Base-by-base conservation (phyloP, 2,797 vertebrate species). In the Fratercula arctica region DNA sequence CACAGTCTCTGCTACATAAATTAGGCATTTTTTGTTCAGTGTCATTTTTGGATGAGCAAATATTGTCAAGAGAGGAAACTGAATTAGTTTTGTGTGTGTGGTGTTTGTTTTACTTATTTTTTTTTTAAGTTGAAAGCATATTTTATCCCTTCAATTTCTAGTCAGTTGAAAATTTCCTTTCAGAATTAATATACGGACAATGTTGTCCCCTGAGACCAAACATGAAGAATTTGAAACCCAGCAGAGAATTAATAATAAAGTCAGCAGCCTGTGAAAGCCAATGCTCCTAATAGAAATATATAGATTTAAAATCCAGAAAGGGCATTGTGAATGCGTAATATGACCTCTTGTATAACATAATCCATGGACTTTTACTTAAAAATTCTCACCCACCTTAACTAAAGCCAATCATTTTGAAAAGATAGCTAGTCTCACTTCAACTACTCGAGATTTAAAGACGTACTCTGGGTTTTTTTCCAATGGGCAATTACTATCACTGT, bases 291-390 rank as follows among this genome's bases (percentile, higher is more conserved):
- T 9, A 90, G 68, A 92, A 95, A 85, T 75, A 8, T 87, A 83
- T 69, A 73, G 75, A 75, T 92, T 94, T 95, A 68, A 87, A 92
- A 89, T 64, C 75, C 45, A 78, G 57, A 80, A 96, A 89, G 57
- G 57, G 67, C 53, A 72, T 24, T 72, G 17, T 54, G 53, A 87
- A 80, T 28, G 24, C 2, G 0, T 59, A 91, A 46, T 91, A 39
- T 60, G 61, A 89, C 61, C 57, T 93, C 69, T 69, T 86, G 29
- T 70, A 33, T 54, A 85, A 83, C 12, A 45, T 21, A 89, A 83
- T 61, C 57, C 54, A 57, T 28, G 60, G 67, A 79, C 10, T 69
- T 89, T 82, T 75, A 37, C 25, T 85, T 79, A 56, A 95, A 89
- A 87, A 21, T 73, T 54, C n/a, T 76, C 43, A 66, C 16, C 4